A percentile compares a stretch with the other conserved stretches of the same genome.
Conservation (phyloP, 2,888 invertebrate genomes). For the Bellardia pandia region DNA sequence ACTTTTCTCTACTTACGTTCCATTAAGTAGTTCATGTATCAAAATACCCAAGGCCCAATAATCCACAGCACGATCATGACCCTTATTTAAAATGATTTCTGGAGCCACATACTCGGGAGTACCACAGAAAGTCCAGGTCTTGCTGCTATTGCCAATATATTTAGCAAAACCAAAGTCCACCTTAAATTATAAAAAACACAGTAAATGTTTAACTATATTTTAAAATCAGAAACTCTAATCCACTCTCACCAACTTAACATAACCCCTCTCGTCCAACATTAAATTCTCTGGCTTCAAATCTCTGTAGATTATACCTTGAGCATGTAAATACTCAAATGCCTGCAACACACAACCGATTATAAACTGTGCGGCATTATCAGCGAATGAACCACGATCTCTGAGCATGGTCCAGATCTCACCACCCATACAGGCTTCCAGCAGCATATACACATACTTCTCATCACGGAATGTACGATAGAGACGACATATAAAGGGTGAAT, state of each 20-base stretch:
- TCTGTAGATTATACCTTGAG: conserved; percentile 92
- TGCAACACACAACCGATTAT: conserved; percentile 96
- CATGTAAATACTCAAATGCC: conserved; percentile 95
- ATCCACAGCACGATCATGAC: conserved; percentile 93
- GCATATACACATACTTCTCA: conserved; percentile 95
- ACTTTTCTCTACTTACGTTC: conserved; percentile 87
- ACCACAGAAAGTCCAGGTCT: conserved; percentile 98
- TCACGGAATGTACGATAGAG: conserved; percentile 96
- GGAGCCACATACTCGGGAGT: conserved; percentile 96
- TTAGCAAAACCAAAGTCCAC: conserved; percentile 98
- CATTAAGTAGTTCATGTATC: conserved; percentile 93
- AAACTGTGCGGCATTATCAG: conserved; percentile 93
- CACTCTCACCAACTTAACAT: conserved; percentile 91
- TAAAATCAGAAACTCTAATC: not conserved
- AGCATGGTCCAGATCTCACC: conserved; percentile 97
- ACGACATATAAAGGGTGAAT: conserved; percentile 85
- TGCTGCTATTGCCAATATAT: conserved; percentile 90
- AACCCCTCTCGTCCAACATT: conserved; percentile 92
- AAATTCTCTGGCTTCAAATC: conserved; percentile 98
- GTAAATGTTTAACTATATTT: not conserved
- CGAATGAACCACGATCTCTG: conserved; percentile 92
- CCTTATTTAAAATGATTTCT: conserved; percentile 94
- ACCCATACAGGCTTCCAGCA: conserved; percentile 97
- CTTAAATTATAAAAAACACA: conserved; percentile 80
- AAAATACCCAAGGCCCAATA: conserved; percentile 97